Conservation (phyloP, 1,140 invertebrate species). For the Mactra quadrangularis region DNA sequence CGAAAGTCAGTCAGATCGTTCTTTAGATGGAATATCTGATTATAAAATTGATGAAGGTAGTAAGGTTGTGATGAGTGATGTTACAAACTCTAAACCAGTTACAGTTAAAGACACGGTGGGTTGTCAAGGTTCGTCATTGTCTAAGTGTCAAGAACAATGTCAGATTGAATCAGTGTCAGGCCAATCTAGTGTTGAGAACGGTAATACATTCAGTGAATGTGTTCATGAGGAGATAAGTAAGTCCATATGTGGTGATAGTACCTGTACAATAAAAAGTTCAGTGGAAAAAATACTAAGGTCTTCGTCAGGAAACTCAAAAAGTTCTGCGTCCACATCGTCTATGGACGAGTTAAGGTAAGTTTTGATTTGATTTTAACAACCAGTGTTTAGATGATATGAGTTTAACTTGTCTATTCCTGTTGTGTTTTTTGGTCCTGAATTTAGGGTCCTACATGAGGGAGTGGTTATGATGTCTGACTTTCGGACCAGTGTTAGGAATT, state of each 20-base stretch:
- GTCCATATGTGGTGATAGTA: not conserved
- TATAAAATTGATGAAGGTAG: not conserved
- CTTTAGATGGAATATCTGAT: not conserved
- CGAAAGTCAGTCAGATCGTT: not conserved
- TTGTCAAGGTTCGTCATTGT: not conserved
- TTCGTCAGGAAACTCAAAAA: conserved; percentile 19
- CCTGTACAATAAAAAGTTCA: not conserved
- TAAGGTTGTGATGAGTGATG: no score
- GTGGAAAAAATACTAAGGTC: not conserved
- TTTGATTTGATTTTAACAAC: not conserved
- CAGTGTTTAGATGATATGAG: no score
- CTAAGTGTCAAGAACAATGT: not conserved
- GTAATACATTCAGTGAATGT: no score
- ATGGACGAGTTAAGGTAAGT: conserved; percentile 4
- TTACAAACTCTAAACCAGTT: not conserved
- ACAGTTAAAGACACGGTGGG: not conserved
- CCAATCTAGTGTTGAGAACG: no score
- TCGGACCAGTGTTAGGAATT: no score
- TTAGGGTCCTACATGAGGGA: no score
- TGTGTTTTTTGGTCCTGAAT: no score
- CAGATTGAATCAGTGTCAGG: not conserved
- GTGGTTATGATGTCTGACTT: no score
- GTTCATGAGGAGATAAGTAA: no score
- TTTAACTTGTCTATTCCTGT: no score
- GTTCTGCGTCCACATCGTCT: not conserved